Base-by-base conservation (phyloP, 2,888 invertebrate genomes). In the Neoaliturus tenellus region DNA sequence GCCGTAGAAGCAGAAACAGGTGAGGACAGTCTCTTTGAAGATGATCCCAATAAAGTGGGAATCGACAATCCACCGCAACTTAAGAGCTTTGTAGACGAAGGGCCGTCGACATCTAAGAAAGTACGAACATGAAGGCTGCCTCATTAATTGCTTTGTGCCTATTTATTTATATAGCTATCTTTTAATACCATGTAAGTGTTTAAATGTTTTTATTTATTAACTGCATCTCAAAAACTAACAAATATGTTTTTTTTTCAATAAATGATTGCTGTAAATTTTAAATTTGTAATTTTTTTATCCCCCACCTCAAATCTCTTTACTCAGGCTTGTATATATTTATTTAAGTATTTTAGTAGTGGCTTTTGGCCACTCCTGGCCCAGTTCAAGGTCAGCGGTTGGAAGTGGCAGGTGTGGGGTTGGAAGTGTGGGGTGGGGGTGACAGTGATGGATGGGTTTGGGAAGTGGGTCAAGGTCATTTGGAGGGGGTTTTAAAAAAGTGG, bases 51-150 rank as follows among this genome's bases (percentile, higher is more conserved):
- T 44, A 3, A 55, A 25, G 55, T 12, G 55, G 55, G 25, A 5
- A 1, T 55, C 23, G n/a, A 55, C 55, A 55, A 20, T 20, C 55
- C 55, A 55, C 55, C 55, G 23, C 55, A 55, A 23, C 55, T 55
- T 55, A 23, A 55, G 55, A 55, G 55, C 55, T 55, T 55, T 55
- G 20, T 55, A 55, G 20, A 55, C 20, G 55, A 55, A 55, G 20
- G 55, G 55, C 55, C 55, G 20, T 55, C 55, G 25, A 55, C 55
- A 55, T 55, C 55, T 55, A 55, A 55, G 55, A 20, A 55, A 55
- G 23, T 55, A 4, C 55, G 55, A 55, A 20, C 55, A 55, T 55
- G 55, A 55, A 55, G 8, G 55, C 55, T 55, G 55, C 55, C 55
- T 55, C 55, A 55, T 23, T 55, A 23, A 20, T 5, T 20, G 55